Evolutionary conservation across 2,113 vertebrate species (phyloP).

Genomic region (Peromyscus polionotus): DNA sequence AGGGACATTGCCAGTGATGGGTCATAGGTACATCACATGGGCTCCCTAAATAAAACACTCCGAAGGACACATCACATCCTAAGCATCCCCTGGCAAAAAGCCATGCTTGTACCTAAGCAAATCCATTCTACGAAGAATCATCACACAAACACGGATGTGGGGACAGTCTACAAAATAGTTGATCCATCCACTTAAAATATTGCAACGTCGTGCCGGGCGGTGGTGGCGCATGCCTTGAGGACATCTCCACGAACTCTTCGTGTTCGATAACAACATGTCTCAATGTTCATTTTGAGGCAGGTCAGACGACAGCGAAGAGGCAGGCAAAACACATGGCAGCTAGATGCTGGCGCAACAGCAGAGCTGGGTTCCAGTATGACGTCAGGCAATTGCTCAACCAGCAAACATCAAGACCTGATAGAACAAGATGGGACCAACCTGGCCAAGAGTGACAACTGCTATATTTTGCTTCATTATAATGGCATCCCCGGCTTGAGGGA

Average conservation of each 20-base stretch:
- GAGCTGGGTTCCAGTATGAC: neutral
- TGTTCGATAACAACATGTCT: neutral
- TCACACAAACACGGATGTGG: neutral
- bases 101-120: neutral
- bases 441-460: neutral
- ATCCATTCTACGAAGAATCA: neutral
- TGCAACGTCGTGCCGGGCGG: no score
- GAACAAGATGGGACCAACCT: neutral
- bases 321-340: neutral
- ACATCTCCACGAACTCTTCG: neutral
- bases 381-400: neutral
- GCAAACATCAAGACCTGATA: neutral
- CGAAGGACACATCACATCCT: neutral
- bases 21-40: neutral
- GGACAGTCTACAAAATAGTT: neutral
- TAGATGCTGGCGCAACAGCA: neutral
- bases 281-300: neutral
- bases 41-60: neutral
- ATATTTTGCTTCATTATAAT: neutral
- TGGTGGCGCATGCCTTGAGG: neutral
- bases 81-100: neutral
- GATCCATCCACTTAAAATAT: neutral
- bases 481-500: no score
- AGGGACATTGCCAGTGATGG: neutral
- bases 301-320: neutral